These are phyloP conservation scores for Colistium nudipinnis DNA, from an alignment of 2,113 vertebrate species.

Conservation along the genomic window DNA sequence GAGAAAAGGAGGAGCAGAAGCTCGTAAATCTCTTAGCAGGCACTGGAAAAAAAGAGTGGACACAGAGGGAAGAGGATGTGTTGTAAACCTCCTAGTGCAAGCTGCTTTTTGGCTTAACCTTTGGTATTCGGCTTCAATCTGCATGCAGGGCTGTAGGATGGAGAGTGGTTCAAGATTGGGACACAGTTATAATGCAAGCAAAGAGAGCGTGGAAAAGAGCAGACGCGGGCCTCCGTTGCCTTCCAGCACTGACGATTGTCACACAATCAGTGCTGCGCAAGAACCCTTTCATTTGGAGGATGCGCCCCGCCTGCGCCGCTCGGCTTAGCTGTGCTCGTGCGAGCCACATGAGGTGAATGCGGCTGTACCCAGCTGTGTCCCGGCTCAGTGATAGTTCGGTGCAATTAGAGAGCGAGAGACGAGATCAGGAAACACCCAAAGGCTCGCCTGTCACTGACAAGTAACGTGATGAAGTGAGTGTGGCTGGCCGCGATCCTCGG, in stretches of 20 bases:
- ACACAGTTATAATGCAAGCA: constrained; percentile 35
- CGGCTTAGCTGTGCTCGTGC: constrained; percentile 19
- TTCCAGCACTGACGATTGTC: constrained; percentile 52
- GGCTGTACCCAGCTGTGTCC: constrained; percentile 58
- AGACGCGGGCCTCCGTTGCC: constrained; percentile 5
- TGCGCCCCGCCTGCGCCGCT: constrained; percentile 37
- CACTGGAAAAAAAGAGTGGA: constrained; percentile 35
- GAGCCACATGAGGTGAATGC: constrained; percentile 50
- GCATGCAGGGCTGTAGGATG: not conserved
- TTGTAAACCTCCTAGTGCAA: constrained; percentile 17
- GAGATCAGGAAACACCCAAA: constrained; percentile 69
- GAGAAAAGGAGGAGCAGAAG: constrained; percentile 67
- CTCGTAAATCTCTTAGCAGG: constrained; percentile 59
- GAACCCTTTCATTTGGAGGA: constrained; percentile 48
- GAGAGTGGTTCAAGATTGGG: constrained; percentile 20
- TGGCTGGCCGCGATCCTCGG: constrained; percentile 58
- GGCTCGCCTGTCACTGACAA: constrained; percentile 50
- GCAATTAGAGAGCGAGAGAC: constrained; percentile 58
- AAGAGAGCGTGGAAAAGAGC: not conserved
- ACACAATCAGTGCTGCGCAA: constrained; percentile 62
- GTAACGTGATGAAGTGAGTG: constrained; percentile 61
- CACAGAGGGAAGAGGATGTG: constrained; percentile 17
- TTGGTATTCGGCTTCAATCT: constrained; percentile 24
- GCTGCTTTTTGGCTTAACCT: constrained; percentile 23
- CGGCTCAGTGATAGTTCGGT: constrained; percentile 39